These are phyloP conservation scores for Drosophila paramelanica DNA, from an alignment of 2,888 invertebrate genomes.

Conservation along the genomic window DNA sequence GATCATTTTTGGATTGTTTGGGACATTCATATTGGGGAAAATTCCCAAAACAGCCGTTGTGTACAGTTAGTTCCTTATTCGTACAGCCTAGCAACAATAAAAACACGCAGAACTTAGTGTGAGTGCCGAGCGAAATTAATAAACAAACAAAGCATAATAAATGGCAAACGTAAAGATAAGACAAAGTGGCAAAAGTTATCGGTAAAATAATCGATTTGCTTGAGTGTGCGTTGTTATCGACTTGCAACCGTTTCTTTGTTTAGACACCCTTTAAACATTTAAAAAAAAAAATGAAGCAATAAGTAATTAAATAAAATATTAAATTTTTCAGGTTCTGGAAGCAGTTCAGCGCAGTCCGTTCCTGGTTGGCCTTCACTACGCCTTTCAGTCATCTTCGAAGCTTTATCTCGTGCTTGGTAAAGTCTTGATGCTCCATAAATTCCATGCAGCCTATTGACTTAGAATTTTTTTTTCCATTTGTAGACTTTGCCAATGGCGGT, in stretches of 20 bases:
- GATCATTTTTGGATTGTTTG: constrained; percentile 17
- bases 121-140: background rate
- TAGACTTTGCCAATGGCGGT: constrained; percentile 99
- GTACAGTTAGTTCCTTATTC: constrained; percentile 24
- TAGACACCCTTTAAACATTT: background rate
- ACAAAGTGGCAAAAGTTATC: constrained; percentile 4
- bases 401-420: constrained; percentile 98
- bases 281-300: background rate
- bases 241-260: background rate
- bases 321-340: constrained; percentile 90
- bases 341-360: constrained; percentile 97
- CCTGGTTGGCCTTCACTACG: constrained; percentile 98
- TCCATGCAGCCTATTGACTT: background rate
- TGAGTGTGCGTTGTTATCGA: background rate
- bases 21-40: constrained; percentile 19
- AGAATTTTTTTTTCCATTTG: constrained; percentile 61
- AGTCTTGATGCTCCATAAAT: constrained; percentile 61
- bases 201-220: constrained; percentile 23
- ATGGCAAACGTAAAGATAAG: constrained; percentile 22
- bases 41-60: constrained; percentile 39
- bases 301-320: background rate
- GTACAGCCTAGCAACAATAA: constrained; percentile 31
- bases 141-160: constrained; percentile 32
- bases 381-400: constrained; percentile 98
- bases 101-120: background rate